Percentiles rank a stretch among this genome's conserved stretches.
phyloP scores from a whole-genome alignment of 92 coral and sea anemone species.

The Epizoanthus stellaris region DNA sequence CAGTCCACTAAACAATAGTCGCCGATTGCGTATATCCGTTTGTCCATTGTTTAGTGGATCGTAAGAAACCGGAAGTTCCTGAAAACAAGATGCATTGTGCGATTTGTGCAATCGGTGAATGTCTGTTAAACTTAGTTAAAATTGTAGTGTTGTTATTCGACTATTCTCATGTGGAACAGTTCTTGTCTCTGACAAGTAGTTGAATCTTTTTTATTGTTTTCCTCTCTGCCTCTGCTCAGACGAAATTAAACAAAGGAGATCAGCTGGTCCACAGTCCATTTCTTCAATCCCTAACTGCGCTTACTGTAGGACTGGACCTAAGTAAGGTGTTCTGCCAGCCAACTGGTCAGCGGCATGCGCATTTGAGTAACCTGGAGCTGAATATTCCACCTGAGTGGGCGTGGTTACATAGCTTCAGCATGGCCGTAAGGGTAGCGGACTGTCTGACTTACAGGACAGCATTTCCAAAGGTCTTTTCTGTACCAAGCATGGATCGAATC shows the following conservation, averaged over 20 bases:
- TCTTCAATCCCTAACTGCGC: constrained; percentile 80
- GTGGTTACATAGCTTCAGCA: constrained; percentile 73
- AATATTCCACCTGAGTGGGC: constrained; percentile 70
- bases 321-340: constrained; percentile 68
- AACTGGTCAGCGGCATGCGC: constrained; percentile 27
- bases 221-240: constrained; percentile 33
- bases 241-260: constrained; percentile 73
- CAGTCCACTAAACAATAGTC: no score
- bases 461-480: constrained; percentile 64
- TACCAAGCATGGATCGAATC: constrained; percentile 73
- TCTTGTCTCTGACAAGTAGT: no score
- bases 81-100: no score
- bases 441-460: constrained; percentile 71
- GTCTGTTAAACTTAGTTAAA: no score
- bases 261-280: constrained; percentile 80
- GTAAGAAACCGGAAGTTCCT: no score
- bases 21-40: no score
- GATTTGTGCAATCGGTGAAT: no score
- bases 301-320: constrained; percentile 78
- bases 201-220: no score
- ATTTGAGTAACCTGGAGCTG: constrained; percentile 23
- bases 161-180: no score
- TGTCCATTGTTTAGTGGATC: no score
- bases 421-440: constrained; percentile 74
- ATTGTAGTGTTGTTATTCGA: no score